Evolutionary conservation across 1,140 invertebrate species (phyloP), one percentile per base, ranked within the genome.

Genomic region (Aphelenchoides avenae): DNA sequence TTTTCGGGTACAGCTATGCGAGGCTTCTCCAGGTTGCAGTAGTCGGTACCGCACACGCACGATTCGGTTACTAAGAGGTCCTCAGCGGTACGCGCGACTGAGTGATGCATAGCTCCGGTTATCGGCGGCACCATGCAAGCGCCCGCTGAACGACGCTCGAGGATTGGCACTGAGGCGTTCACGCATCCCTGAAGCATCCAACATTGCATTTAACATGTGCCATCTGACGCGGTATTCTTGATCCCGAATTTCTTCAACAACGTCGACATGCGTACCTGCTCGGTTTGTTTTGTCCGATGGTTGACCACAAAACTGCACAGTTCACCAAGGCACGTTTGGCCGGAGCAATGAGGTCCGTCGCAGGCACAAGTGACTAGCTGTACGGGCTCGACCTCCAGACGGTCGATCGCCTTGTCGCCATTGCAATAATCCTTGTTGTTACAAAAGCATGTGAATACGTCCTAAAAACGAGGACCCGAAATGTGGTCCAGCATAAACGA

Each of bases 71-170:
- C 40, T 1, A 77, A 57, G n/a, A 75, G 52, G 13, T 76, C 72
- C 20, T 70, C 58, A 1, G 71, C 68, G 5, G 47, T 46, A 44
- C 72, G 55, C 1, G 71, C 71, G 11, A 77, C 49, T 27, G 48
- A 54, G 39, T 75, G 74, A 57, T 75, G 73, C 73, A 75, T 75
- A 6, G 74, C 71, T 31, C 73, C 73, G 46, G 74, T 75, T 13
- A 75, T 75, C 11, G 73, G 75, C n/a, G 73, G 73, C 0, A 68
- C 54, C 72, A 77, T 77, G 44, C 73, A 75, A 0, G 75, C 66
- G 2, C 75, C 73, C 27, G 56, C 53, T 1, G 69, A 58, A 31
- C 75, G 40, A 34, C 75, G 34, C 58, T 75, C 75, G 6, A 75
- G 47, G 15, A 75, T 39, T 3, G 73, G 73, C 27, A 73, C 65